Evolutionary conservation across 2,113 vertebrate genomes (phyloP), one percentile per base, ranked within the genome.

Genomic region (Takifugu flavidus): DNA sequence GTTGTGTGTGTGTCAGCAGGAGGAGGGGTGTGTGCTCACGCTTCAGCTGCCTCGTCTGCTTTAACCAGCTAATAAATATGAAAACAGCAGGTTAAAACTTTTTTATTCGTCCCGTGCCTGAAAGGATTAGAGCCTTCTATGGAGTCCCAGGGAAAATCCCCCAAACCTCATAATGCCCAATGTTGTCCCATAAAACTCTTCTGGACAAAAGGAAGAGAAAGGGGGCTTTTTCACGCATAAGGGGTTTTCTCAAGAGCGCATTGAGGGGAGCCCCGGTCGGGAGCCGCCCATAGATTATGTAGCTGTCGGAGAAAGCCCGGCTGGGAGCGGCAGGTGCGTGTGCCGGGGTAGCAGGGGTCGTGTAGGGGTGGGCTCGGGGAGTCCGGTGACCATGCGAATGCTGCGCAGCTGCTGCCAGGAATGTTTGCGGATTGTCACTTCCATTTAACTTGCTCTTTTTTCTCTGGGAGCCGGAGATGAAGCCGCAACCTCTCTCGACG

Each of bases 101-200:
- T 72, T 71, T 91, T 86, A 90, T 91, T 91, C 84, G 87, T 90
- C 91, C 80, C 86, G 84, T 84, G 79, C 85, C 88, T 91, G 92
- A 94, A 92, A 89, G 90, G 92, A 91, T 93, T 93, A 93, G 78
- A 81, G 83, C 76, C 83, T 82, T 94, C 93, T 91, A 95, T 94
- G 79, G 93, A 95, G 93, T 95, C 74, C 92, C 90, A 73, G 92
- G 92, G 89, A 92, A 77, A 92, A 92, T 91, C 91, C 89, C 89
- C 79, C 86, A 87, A 89, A 94, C 92, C 93, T 96, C 93, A 94
- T 95, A 92, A 94, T 90, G 92, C 89, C 91, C 91, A 86, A 90
- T 91, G 93, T 90, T 89, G 88, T 75, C 90, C 92, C 91, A 94
- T 95, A 94, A 95, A 94, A 94, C 90, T 85, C 86, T 78, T 84